Base-by-base conservation (phyloP, 2,888 invertebrate species). In the Drosophila flavopinicola region DNA sequence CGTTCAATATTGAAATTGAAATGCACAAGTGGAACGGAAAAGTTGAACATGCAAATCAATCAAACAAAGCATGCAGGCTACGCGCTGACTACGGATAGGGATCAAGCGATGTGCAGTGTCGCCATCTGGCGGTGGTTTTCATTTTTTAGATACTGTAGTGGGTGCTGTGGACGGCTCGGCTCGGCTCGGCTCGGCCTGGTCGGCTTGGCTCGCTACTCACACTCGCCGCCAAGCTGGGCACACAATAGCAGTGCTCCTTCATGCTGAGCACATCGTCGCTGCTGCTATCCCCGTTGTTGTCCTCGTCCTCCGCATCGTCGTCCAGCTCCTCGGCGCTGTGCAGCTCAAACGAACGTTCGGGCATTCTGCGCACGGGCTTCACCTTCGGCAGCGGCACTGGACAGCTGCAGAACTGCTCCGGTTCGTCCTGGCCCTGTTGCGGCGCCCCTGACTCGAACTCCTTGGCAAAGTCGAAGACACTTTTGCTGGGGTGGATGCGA, bases 241-340 rank as follows among this genome's bases (percentile, higher is more conserved):
- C 89, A 66, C 89, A 88, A 75, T 90, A 90, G 76, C 88, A 90
- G 72, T 91, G 91, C 63, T 91, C 90, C 82, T 89, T 90, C 32
- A 89, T 84, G 54, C 88, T 88, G 38, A 90, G 82, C 48, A 87
- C 76, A 72, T 90, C 91, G 33, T 90, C 90, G 51, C 78, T 82
- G 67, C 64, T 75, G 64, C 80, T 78, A 23, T 87, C 87, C n/a
- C 77, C 85, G 11, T 85, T 84, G 17, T 79, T 69, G 6, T 30
- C 20, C 1, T 20, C 29, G 17, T 66, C 57, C 1, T 76, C 71
- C 7, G 85, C 82, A 3, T 72, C 58, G 23, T 78, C 64, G 9
- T 72, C 59, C 33, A 77, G 49, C 15, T 78, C 73, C 17, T 76
- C 79, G 20, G 78, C 78, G 54, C 69, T 80, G 13, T 64, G 75